Evolutionary conservation across 2,888 invertebrate species (phyloP).

Genomic region (Drosophila macrothrix): DNA sequence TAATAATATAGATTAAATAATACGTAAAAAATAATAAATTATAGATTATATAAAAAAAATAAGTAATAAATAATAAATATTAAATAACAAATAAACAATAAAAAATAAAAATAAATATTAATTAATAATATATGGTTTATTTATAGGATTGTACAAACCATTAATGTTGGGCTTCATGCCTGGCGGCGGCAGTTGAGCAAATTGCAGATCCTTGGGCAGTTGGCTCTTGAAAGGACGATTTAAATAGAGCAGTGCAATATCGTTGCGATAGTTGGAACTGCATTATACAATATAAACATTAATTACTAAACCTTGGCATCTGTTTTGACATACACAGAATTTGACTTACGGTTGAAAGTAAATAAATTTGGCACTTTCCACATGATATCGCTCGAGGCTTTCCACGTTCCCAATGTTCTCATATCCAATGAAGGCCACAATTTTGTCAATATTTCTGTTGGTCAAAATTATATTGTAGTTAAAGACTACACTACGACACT

Average conservation of each 20-base stretch:
- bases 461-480: not conserved
- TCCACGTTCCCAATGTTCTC: constrained; percentile 67
- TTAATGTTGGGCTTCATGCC: constrained; percentile 71
- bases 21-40: not conserved
- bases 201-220: constrained; percentile 35
- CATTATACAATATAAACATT: not conserved
- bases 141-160: constrained; percentile 53
- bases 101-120: fast-evolving
- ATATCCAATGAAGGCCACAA: constrained; percentile 79
- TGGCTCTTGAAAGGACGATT: constrained; percentile 38
- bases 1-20: not conserved
- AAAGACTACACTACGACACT: not conserved
- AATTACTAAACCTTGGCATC: not conserved
- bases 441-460: constrained; percentile 65
- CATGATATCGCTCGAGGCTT: constrained; percentile 56
- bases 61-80: not conserved
- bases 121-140: not conserved
- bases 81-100: not conserved
- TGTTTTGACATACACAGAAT: not conserved
- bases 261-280: constrained; percentile 81
- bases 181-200: constrained; percentile 70
- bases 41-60: not conserved
- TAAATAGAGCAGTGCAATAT: constrained; percentile 81
- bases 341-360: constrained; percentile 81
- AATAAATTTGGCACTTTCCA: constrained; percentile 72